A percentile compares a stretch with the other conserved stretches of the same genome.
Evolutionary conservation across 2,113 vertebrate species (phyloP).

Genomic region (Xenopus tropicalis): DNA sequence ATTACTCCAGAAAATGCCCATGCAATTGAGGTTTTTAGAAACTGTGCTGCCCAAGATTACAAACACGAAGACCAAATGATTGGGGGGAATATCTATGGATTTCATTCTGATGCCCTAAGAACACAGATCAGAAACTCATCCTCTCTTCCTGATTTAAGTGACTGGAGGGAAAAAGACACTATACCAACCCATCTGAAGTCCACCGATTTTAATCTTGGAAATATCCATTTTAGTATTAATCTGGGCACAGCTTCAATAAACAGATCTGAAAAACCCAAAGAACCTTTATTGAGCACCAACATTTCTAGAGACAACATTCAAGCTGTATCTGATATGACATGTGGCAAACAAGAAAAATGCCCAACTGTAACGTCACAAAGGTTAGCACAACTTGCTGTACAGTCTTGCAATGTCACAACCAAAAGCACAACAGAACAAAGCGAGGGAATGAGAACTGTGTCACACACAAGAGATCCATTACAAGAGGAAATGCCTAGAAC

Average conservation of each 20-base stretch:
- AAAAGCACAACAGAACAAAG: background rate
- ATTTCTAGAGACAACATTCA: background rate
- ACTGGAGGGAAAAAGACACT: background rate
- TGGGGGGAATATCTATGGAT: background rate
- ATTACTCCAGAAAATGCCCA: background rate
- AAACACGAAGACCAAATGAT: background rate
- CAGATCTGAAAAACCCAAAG: background rate
- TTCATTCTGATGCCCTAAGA: constrained; percentile 33
- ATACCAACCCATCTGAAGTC: background rate
- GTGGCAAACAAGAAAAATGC: background rate
- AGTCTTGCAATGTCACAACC: background rate
- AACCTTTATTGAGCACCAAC: background rate
- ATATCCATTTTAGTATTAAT: background rate
- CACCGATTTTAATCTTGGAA: background rate
- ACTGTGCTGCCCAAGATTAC: background rate
- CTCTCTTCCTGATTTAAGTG: constrained; percentile 46
- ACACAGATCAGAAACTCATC: constrained; percentile 38
- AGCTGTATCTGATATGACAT: background rate
- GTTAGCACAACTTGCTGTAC: background rate
- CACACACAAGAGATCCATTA: background rate
- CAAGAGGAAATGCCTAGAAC: no score
- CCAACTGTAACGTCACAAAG: background rate
- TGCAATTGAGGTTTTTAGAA: background rate
- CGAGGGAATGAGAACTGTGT: background rate
- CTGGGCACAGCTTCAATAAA: background rate